Evolutionary conservation across 1,140 invertebrate genomes (phyloP), one percentile per base, ranked within the genome.

Genomic region (Sesamia nonagrioides): DNA sequence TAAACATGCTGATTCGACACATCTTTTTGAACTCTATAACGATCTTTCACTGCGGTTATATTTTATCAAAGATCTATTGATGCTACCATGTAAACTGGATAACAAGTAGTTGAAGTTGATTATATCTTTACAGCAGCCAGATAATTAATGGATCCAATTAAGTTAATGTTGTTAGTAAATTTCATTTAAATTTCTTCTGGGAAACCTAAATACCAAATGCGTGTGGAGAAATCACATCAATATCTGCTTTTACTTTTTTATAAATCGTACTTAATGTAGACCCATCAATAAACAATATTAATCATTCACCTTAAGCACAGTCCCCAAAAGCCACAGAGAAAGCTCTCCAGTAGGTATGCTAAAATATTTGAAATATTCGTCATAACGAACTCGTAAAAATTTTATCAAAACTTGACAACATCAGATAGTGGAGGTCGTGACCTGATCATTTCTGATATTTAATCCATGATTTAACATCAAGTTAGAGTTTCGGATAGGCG

Each of bases 381-480:
- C 37, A 48, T 33, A 66, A 40, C 21, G 50, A 52, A 18, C 21
- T 68, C 69, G 45, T 86, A 56, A 78, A 82, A 81, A 84, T 86
- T 48, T 75, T 79, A 86, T 86, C 81, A 37, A 21, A 48, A 56
- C 69, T 42, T 80, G 79, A 77, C 82, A 78, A 81, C 60, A 82
- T 82, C 78, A 81, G 82, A 87, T 84, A 68, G 66, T 8, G 18
- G 71, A 63, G 79, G 77, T 85, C 83, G 69, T 82, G 83, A 83
- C 83, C 83, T 68, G 68, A 35, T 60, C 63, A 81, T 74, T 82
- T 78, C 33, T 71, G 81, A 77, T 74, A 77, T 82, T 79, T 61
- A 37, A 79, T 78, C 42, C 73, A 35, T 68, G 50, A 78, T 69
- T 68, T n/a, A 56, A 37, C 15, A 58, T 77, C 15, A 27, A 27